Base-by-base conservation (phyloP, 2,888 invertebrate genomes). In the Drosophila greeni region DNA sequence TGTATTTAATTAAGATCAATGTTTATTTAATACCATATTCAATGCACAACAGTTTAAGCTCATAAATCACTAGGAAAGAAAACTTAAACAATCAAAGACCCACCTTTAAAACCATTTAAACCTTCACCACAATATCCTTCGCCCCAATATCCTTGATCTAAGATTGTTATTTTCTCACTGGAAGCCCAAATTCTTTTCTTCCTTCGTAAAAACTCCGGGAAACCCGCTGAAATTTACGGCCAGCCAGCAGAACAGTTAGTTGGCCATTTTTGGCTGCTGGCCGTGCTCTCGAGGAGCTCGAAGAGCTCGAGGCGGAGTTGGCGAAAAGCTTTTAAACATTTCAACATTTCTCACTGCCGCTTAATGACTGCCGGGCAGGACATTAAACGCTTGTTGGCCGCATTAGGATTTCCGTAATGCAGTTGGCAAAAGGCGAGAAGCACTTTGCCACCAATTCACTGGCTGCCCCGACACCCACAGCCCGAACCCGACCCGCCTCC, bases 341-440 rank as follows among this genome's bases (percentile, higher is more conserved):
- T 66, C 57, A 37, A 42, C 51, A 40, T 62, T 52, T 56, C 59
- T 71, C 60, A 59, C 54, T 71, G 52, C 61, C 70, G 54, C 62
- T 70, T 82, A 79, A 84, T 78, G 84, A 78, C 84, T 79, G 70
- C 74, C 78, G 76, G 69, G 77, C 70, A 66, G 73, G 79, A 66
- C 76, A 84, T 79, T 79, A 75, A 79, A 78, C 73, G 73, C 76
- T 78, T 67, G 78, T 83, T 79, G 78, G 78, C 78, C 82, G 71
- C 78, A 83, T 79, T 83, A 71, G 69, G 69, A 68, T 71, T 81
- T 78, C 70, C 67, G 42, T 83, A 75, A 77, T 77, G 71, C 67
- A 75, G 73, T 81, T 81, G 75, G 84, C 78, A 79, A 55, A 55
- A 31, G 24, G 18, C 51, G 49, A 33, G 48, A 33, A 54, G 40